These are phyloP conservation scores for Plodia interpunctella DNA, from an alignment of 1,140 invertebrate genomes.

Conservation along the genomic window DNA sequence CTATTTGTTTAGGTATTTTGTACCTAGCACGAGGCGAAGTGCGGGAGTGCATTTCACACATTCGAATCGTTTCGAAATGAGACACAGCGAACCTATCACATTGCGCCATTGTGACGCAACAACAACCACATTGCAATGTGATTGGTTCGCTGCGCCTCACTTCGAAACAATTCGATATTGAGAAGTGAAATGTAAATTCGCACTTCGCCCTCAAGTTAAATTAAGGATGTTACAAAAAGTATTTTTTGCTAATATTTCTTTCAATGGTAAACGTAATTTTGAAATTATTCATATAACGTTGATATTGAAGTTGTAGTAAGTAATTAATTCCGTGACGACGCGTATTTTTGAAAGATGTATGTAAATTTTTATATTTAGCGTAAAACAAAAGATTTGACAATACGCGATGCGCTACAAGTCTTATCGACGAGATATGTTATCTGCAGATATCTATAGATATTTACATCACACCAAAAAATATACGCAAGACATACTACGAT, in stretches of 20 bases:
- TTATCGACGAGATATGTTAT: conserved; percentile 60
- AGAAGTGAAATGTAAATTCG: too few species aligned
- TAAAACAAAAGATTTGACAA: conserved; percentile 39
- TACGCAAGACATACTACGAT: conserved; percentile 8
- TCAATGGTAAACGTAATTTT: not conserved
- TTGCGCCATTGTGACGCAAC: too few species aligned
- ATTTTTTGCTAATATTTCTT: not conserved
- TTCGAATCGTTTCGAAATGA: too few species aligned
- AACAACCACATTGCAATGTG: too few species aligned
- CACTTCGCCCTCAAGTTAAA: too few species aligned
- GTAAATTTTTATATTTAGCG: conserved; percentile 10
- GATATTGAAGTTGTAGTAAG: not conserved
- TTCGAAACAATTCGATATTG: too few species aligned
- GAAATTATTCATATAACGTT: not conserved
- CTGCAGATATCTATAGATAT: conserved; percentile 48
- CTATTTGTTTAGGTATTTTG: not conserved
- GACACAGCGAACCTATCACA: too few species aligned
- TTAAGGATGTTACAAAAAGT: not conserved
- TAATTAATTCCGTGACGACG: not conserved
- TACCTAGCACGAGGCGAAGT: too few species aligned
- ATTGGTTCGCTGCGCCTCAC: too few species aligned
- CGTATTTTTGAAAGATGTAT: not conserved
- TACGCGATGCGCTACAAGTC: conserved; percentile 34
- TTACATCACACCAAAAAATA: conserved; percentile 27
- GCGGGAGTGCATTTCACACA: too few species aligned